phyloP scores from a whole-genome alignment of 2,113 vertebrate genomes.

The Gasterosteus aculeatus region DNA sequence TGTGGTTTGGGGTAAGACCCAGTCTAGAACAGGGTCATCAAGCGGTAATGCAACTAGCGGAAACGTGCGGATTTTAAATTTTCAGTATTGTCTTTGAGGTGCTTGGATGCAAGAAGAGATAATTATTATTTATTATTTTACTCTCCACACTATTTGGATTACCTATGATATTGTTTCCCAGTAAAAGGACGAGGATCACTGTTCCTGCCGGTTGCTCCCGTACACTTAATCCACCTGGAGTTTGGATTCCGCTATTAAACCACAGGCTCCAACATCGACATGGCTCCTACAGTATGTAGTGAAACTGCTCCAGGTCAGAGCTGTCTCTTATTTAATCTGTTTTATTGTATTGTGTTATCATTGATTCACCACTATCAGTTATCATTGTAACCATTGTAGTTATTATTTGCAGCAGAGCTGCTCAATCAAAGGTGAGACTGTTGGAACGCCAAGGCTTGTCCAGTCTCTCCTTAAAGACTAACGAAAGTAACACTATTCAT shows the following conservation, averaged over 20 bases:
- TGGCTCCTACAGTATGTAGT: conserved; percentile 47
- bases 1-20: conserved; percentile 70
- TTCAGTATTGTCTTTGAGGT: conserved; percentile 20
- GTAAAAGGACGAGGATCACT: conserved; percentile 22
- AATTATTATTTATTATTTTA: not conserved
- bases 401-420: not conserved
- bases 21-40: conserved; percentile 56
- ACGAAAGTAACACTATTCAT: not conserved
- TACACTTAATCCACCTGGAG: conserved; percentile 43
- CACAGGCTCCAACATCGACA: conserved; percentile 30
- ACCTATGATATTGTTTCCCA: conserved; percentile 43
- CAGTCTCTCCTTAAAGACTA: not conserved
- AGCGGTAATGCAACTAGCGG: conserved; percentile 38
- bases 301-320: conserved; percentile 66
- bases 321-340: not conserved
- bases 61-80: conserved; percentile 39
- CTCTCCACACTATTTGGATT: conserved; percentile 46
- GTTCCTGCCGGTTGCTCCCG: conserved; percentile 18
- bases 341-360: conserved; percentile 10
- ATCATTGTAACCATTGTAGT: not conserved
- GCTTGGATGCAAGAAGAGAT: conserved; percentile 29
- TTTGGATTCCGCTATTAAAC: conserved; percentile 40
- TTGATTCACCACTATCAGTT: not conserved
- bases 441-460: not conserved
- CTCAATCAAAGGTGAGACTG: not conserved